A percentile compares a stretch with the other conserved stretches of the same genome.
These are phyloP conservation scores for Sebastes cheni DNA, from an alignment of 2,797 vertebrate species.

Conservation along the genomic window DNA sequence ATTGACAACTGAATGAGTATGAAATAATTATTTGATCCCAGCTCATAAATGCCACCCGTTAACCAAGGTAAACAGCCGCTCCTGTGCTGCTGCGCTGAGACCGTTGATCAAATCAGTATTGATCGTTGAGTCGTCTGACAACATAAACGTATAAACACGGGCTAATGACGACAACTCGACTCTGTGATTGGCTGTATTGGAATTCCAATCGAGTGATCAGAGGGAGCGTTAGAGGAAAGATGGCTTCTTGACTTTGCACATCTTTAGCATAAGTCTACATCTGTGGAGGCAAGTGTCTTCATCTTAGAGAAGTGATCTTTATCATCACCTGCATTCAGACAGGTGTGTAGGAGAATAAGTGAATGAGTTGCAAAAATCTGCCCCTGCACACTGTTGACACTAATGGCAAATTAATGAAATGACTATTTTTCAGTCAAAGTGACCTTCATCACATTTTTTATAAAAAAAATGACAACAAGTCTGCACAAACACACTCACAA, in stretches of 20 bases:
- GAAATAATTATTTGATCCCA: not conserved
- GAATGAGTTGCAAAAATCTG: not conserved
- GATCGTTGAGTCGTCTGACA: conserved; percentile 5
- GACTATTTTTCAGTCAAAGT: not conserved
- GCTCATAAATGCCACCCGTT: not conserved
- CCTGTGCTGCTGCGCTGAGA: not conserved
- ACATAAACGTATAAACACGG: not conserved
- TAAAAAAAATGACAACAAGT: not conserved
- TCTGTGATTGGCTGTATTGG: not conserved
- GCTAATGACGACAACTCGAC: not conserved
- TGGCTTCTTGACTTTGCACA: not conserved
- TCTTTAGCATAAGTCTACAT: not conserved
- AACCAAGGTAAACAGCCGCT: conserved; percentile 20
- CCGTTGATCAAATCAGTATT: conserved; percentile 12
- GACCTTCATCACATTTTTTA: not conserved
- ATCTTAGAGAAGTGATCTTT: not conserved
- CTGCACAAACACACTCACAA: not conserved
- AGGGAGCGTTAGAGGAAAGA: not conserved
- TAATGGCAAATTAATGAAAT: not conserved
- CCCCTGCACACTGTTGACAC: not conserved
- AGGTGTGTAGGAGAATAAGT: not conserved
- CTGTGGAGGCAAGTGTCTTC: not conserved
- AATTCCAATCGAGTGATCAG: not conserved
- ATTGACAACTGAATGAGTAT: not conserved
- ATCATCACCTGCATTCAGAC: not conserved